Base-by-base conservation (phyloP, 2,113 vertebrate genomes). In the Haplochromis vanheusdeni region DNA sequence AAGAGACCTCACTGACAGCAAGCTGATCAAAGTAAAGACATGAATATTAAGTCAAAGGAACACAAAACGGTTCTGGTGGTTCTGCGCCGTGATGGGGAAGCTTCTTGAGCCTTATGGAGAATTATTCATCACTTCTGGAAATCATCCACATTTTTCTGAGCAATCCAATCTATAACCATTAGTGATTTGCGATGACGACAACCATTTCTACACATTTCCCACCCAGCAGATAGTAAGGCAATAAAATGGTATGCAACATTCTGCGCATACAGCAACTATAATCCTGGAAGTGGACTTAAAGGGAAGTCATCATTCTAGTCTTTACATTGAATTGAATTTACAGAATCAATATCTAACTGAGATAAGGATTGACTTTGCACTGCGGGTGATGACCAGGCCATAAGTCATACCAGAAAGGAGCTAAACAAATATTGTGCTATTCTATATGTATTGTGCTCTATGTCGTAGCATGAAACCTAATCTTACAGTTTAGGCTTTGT, bases 291-390 rank as follows among this genome's bases (percentile, higher is more conserved):
- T n/a, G 16, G 31, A 75, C 56, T 28, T 47, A 33, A 79, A 80
- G 16, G 17, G 49, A 79, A 28, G 56, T 80, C 28, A 45, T 80
- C 86, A 90, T 79, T 47, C 84, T 80, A 52, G 81, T 60, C 21
- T 70, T 54, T 40, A 77, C 55, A 19, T 37, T 23, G 85, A 60
- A 60, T 11, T 77, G 70, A 56, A 79, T 75, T 84, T 35, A 73
- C 45, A 83, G 45, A 87, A 91, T 90, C 86, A 88, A 89, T 90
- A 84, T 65, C 54, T 82, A 77, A 85, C 68, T 13, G 68, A 82
- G 70, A 89, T 83, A 80, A 85, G 45, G 56, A 80, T 26, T 87
- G 82, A 92, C 87, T 84, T 87, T 90, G 45, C 60, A 52, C 77
- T 79, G 47, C 13, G 35, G 28, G 81, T 70, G 75, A 91, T 77